A percentile compares a stretch with the other conserved stretches of the same genome.
These are phyloP conservation scores for Sinohyriopsis cumingii DNA, from an alignment of 2,888 invertebrate genomes.

Conservation along the genomic window DNA sequence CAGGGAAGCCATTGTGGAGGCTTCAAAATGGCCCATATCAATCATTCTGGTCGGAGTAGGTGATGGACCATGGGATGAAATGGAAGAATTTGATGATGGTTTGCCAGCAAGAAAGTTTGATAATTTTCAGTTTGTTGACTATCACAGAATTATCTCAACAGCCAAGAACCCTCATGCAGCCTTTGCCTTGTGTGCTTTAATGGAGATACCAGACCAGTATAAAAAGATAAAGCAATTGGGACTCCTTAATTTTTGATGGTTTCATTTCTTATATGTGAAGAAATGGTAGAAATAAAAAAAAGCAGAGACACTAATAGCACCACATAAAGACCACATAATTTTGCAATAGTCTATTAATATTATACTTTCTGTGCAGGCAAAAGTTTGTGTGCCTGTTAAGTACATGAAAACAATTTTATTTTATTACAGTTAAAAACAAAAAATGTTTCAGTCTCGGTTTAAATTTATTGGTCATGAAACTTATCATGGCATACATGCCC, in stretches of 20 bases:
- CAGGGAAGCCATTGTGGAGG: conserved; percentile 73
- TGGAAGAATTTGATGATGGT: conserved; percentile 74
- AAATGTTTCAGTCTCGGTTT: no score
- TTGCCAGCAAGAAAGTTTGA: conserved; percentile 74
- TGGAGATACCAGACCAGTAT: conserved; percentile 75
- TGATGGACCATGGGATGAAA: conserved; percentile 75
- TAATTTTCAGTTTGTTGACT: conserved; percentile 76
- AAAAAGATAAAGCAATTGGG: conserved; percentile 62
- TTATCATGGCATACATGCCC: no score
- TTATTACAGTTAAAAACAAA: no score
- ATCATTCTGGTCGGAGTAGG: conserved; percentile 75
- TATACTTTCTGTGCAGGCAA: no score
- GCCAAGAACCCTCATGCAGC: conserved; percentile 63
- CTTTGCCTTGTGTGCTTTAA: conserved; percentile 74
- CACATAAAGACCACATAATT: no score
- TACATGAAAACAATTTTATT: no score
- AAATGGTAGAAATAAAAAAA: no score
- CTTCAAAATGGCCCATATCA: conserved; percentile 73
- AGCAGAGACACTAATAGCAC: no score
- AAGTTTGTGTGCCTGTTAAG: no score
- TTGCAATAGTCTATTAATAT: no score
- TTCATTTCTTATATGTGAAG: no score
- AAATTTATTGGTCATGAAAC: no score
- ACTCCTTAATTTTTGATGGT: conserved; percentile 15
- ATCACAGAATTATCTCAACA: conserved; percentile 67